phyloP scores from a whole-genome alignment of 2,797 vertebrate genomes.

The Pipistrellus nathusii region DNA sequence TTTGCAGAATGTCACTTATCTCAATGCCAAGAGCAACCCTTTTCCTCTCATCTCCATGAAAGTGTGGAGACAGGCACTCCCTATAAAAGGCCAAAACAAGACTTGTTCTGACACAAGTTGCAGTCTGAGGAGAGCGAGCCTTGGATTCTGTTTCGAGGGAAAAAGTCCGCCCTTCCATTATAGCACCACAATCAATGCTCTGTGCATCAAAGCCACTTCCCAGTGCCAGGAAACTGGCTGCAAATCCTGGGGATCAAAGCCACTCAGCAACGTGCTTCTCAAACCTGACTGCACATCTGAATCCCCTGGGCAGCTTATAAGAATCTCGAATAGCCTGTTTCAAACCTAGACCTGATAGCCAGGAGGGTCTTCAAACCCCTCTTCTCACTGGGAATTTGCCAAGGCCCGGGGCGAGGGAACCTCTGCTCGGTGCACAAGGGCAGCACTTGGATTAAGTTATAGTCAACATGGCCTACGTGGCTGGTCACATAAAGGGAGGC shows the following conservation, averaged over 20 bases:
- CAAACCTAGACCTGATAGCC: background rate
- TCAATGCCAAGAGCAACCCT: slow-evolving; percentile 37
- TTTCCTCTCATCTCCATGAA: slow-evolving; percentile 12
- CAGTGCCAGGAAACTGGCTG: background rate
- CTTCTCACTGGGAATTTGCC: background rate
- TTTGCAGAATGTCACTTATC: slow-evolving; percentile 76
- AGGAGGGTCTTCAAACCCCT: too few species aligned
- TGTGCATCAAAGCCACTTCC: background rate
- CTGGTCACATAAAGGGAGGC: background rate
- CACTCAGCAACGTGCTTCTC: background rate
- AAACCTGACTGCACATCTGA: background rate
- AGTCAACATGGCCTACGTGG: background rate
- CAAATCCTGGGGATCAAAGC: too few species aligned
- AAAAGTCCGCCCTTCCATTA: background rate
- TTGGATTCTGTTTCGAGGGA: background rate
- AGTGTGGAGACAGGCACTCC: slow-evolving; percentile 54
- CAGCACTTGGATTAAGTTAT: background rate
- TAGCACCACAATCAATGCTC: background rate
- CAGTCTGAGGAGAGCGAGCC: background rate
- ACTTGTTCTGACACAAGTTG: background rate
- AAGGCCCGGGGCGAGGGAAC: background rate
- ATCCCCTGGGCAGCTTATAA: background rate
- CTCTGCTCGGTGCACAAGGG: background rate
- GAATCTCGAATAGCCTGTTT: background rate
- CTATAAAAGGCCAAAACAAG: background rate